Base-by-base conservation (phyloP, 2,113 vertebrate species). In the Phrynosoma blainvillii region DNA sequence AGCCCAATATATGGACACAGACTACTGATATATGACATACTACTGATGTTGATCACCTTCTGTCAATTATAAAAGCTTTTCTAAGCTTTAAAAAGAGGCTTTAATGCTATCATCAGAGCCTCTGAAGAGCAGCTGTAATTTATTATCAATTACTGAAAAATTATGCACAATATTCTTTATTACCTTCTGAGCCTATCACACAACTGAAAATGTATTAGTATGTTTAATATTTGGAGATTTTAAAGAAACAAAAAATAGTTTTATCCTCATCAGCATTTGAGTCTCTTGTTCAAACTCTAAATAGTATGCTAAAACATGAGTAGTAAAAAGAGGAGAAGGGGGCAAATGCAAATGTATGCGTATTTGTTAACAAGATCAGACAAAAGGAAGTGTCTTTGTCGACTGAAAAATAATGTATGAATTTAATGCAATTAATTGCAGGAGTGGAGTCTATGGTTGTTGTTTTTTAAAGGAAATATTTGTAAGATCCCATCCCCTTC, bases 21-120 rank as follows among this genome's bases (percentile, higher is more conserved):
- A 36, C 36, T 36, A 36, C 36, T 36, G 36, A 36, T 36, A 36
- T 36, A 36, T 36, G 36, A 62, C 86, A 94, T 92, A 94, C 93
- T 94, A 94, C 90, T 93, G 93, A 90, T n/a, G 89, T 93, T 85
- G 92, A 92, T 95, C 93, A 93, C 71, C 42, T 80, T 79, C 85
- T 79, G 68, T 73, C 89, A 87, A 23, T 30, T 89, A 93, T 91
- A 89, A 93, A 95, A 90, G 90, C 88, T 91, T 70, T 90, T 89
- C 88, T 0, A 13, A 96, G 93, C 94, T 21, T 27, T 10, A 7
- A n/a, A 9, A 42, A 77, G 89, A 91, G 27, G 84, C 86, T 88
- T 83, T 74, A 0, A 65, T 74, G 75, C 80, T 91, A 84, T 79
- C 86, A 89, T 88, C 91, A 87, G 85, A 89, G 52, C 91, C 81